phyloP scores from a whole-genome alignment of 2,797 vertebrate genomes.

The Nannoperca obscura region DNA sequence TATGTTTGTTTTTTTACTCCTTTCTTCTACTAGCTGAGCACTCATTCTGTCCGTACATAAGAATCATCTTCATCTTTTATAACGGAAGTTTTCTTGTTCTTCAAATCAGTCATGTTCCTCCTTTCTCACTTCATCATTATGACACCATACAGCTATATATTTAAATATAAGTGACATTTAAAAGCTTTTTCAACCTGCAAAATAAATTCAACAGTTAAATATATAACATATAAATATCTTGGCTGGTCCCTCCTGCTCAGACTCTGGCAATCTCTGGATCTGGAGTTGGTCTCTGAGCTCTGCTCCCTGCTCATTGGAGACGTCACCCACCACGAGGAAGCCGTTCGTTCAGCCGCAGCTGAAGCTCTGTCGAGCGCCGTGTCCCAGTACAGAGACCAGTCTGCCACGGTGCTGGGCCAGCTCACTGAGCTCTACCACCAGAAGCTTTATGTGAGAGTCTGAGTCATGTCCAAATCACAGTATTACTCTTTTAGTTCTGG shows the following conservation, averaged over 20 bases:
- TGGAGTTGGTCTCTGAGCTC: constrained; percentile 93
- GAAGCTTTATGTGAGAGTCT: constrained; percentile 93
- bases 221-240: background rate
- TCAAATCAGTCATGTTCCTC: background rate
- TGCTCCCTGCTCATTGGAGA: constrained; percentile 94
- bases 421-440: constrained; percentile 97
- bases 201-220: background rate
- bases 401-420: constrained; percentile 89
- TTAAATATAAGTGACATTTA: background rate
- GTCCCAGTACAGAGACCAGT: constrained; percentile 90
- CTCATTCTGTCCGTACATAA: background rate
- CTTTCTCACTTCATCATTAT: background rate
- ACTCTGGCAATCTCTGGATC: constrained; percentile 92
- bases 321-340: constrained; percentile 94
- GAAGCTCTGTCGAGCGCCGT: constrained; percentile 94
- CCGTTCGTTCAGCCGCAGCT: constrained; percentile 91
- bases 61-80: background rate
- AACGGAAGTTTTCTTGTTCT: background rate
- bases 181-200: background rate
- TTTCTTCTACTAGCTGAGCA: background rate
- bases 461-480: background rate
- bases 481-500: background rate
- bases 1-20: background rate
- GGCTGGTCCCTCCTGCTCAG: constrained; percentile 71
- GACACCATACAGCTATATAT: too few relatives aligned